Conservation (phyloP, 2,888 invertebrate species). For the Chirona hameri region DNA sequence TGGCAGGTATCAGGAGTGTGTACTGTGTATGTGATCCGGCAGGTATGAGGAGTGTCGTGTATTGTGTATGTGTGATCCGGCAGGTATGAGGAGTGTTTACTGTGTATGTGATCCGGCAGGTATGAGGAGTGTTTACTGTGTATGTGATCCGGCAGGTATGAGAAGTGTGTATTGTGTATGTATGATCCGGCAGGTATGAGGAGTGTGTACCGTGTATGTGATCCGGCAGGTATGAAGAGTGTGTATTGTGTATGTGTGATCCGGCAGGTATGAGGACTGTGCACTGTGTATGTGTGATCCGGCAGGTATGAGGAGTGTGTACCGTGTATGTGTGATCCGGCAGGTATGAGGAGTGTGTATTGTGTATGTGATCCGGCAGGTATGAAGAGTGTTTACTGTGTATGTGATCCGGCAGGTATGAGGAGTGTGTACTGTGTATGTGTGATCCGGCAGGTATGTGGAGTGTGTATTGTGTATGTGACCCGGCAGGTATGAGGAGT, state of each 20-base stretch:
- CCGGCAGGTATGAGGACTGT: conserved; percentile 59
- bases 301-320: conserved; percentile 64
- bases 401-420: conserved; percentile 44
- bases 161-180: conserved; percentile 82
- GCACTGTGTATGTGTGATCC: too few relatives aligned
- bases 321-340: too few relatives aligned
- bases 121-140: conserved; percentile 69
- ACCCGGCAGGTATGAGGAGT: conserved; percentile 56
- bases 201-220: conserved; percentile 74
- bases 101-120: not conserved
- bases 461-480: conserved; percentile 74
- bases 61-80: too few relatives aligned
- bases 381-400: conserved; percentile 69
- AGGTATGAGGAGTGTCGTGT: conserved; percentile 64
- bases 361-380: not conserved
- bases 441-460: conserved; percentile 49
- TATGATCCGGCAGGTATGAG: conserved; percentile 49
- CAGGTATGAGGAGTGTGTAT: conserved; percentile 66
- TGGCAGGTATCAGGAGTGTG: conserved; percentile 61
- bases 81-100: conserved; percentile 63
- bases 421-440: conserved; percentile 82
- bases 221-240: conserved; percentile 56
- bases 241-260: too few relatives aligned
- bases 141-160: conserved; percentile 44
- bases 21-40: conserved; percentile 50